These are phyloP conservation scores for Phenganax stokvisi DNA, from an alignment of 92 coral and sea anemone species.

Conservation along the genomic window DNA sequence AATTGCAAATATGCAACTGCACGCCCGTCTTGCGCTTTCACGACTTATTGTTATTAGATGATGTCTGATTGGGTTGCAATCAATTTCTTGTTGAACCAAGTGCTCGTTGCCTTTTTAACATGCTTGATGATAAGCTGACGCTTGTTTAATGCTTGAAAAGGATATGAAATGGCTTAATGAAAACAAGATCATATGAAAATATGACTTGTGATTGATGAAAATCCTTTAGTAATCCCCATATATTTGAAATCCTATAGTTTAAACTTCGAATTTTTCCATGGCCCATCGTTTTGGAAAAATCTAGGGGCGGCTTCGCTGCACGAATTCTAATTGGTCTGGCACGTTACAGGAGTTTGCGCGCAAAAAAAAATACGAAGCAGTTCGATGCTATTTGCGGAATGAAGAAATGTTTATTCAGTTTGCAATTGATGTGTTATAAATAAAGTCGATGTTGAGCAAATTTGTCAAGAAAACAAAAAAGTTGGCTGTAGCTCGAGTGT, in stretches of 20 bases:
- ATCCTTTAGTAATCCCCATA: neutral
- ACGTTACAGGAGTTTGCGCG: neutral
- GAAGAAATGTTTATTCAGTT: neutral
- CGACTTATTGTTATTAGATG: neutral
- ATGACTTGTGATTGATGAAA: neutral
- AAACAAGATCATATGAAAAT: neutral
- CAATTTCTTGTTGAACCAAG: neutral
- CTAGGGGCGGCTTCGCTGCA: neutral
- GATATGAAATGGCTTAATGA: constrained; percentile 4
- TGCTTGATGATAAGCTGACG: constrained; percentile 7
- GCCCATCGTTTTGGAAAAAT: neutral
- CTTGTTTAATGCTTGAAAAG: constrained; percentile 6
- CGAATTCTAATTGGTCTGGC: neutral
- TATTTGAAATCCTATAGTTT: neutral
- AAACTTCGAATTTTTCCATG: neutral
- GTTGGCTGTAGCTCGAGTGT: neutral
- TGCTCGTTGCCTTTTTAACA: neutral
- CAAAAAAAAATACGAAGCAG: neutral
- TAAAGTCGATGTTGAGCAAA: constrained; percentile 4
- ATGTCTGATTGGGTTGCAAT: constrained; percentile 4
- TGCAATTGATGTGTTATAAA: neutral
- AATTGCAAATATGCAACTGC: neutral
- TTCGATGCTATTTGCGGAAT: constrained; percentile 4
- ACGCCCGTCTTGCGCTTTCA: neutral
- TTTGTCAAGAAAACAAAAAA: constrained; percentile 18